Evolutionary conservation across 2,113 vertebrate species (phyloP).

Genomic region (Tetrax tetrax): DNA sequence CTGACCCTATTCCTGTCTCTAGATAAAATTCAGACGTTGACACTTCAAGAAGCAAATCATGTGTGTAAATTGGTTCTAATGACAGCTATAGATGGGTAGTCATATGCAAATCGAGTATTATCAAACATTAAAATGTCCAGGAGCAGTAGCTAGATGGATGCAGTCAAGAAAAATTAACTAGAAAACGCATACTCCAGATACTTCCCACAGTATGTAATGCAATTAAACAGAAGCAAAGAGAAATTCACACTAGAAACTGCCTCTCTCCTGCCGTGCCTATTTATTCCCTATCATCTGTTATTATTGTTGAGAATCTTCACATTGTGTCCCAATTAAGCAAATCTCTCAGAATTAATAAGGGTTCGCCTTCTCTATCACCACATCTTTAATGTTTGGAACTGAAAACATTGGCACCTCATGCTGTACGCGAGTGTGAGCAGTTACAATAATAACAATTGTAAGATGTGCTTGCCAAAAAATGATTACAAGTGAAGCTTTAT

Average conservation of each 20-base stretch:
- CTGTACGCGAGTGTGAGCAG: not conserved
- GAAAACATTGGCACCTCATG: conserved; percentile 50
- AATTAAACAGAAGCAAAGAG: conserved; percentile 51
- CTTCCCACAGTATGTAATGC: conserved; percentile 37
- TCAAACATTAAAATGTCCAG: conserved; percentile 38
- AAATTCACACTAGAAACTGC: conserved; percentile 18
- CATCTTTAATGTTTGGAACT: conserved; percentile 38
- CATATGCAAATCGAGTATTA: conserved; percentile 51
- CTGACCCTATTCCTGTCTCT: conserved; percentile 48
- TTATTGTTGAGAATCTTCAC: conserved; percentile 18
- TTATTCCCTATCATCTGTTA: conserved; percentile 44
- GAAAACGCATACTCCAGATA: not conserved
- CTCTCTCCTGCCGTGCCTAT: conserved; percentile 33
- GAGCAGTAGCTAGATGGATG: conserved; percentile 24
- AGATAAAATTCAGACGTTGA: conserved; percentile 52
- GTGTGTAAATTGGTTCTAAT: conserved; percentile 62
- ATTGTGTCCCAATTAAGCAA: conserved; percentile 47
- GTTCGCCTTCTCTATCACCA: conserved; percentile 37
- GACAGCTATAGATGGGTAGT: conserved; percentile 45
- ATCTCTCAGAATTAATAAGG: conserved; percentile 60
- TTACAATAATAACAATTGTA: conserved; percentile 25
- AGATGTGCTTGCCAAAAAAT: conserved; percentile 47
- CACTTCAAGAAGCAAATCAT: conserved; percentile 57
- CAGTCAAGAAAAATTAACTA: conserved; percentile 36
- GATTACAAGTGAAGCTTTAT: conserved; percentile 47